Evolutionary conservation across 1,140 invertebrate species (phyloP), one percentile per base, ranked within the genome.

Genomic region (Diorhabda sublineata): DNA sequence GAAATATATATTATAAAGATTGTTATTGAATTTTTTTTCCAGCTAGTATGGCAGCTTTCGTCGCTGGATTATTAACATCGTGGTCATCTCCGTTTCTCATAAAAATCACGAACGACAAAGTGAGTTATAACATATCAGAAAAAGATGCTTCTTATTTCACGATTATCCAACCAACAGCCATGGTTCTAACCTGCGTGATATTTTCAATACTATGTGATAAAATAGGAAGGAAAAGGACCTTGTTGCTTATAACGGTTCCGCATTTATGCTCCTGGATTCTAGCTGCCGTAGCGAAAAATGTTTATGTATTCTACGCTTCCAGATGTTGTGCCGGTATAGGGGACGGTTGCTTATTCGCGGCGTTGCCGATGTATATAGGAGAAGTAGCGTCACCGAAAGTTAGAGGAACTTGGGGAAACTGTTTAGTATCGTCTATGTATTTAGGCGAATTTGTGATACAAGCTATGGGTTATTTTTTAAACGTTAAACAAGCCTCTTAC

Each of bases 311-410:
- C n/a, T 77, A 73, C 64, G 61, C 74, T 5, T 68, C 69, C 2
- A 69, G 74, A 65, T 66, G 75, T 52, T 64, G 73, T 7, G 60
- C 66, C 44, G 79, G 79, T 45, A 62, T 80, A 2, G 75, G 66
- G 8, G 76, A 80, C 62, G 76, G 70, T 7, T 70, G 71, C 42
- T 62, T 75, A 44, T 79, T 76, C 59, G 64, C 71, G 4, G 67
- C 73, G 3, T 60, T 78, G 8, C 86, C 88, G 0, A 84, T 89
- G 76, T 89, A 87, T 74, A 80, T 90, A 43, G 84, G 86, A 67
- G 87, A 90, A 82, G 83, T 91, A 56, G 82, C 90, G 43, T 85
- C 88, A 65, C 80, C 87, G 71, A 84, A 86, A 68, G 85, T 91
- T 2, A 81, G 91, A 11, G 91, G 92, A 73, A 70, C 66, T 4